Conservation (phyloP, 1,140 invertebrate genomes). For the Aphelenchoides fujianensis region DNA sequence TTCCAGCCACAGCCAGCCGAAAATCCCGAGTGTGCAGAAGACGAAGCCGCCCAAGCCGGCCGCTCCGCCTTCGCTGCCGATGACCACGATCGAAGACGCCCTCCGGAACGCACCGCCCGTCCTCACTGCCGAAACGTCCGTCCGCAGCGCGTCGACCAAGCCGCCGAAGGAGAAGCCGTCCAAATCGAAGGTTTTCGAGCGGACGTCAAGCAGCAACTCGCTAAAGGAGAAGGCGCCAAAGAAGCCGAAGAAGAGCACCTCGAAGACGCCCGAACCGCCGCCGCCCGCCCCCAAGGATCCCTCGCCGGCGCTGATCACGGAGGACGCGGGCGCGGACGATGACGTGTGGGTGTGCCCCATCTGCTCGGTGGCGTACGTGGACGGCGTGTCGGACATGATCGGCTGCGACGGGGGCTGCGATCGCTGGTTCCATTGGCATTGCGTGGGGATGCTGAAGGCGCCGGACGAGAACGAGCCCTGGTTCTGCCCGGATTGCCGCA, state of each 20-base stretch:
- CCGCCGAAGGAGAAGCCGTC: too few relatives aligned
- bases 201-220: slow-evolving; percentile 21
- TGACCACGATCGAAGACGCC: too few relatives aligned
- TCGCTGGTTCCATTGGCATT: slow-evolving; percentile 51
- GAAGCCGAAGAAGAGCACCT: slow-evolving; percentile 1
- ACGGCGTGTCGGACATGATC: slow-evolving; percentile 51
- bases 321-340: slow-evolving; percentile 23
- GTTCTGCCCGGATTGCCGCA: slow-evolving; percentile 39
- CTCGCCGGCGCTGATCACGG: not conserved
- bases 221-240: too few relatives aligned
- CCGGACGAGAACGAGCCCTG: slow-evolving; percentile 44
- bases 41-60: too few relatives aligned
- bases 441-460: slow-evolving; percentile 43
- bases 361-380: slow-evolving; percentile 49
- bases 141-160: too few relatives aligned
- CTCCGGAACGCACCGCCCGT: too few relatives aligned
- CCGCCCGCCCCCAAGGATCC: not conserved
- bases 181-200: slow-evolving; percentile 17
- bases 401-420: slow-evolving; percentile 50
- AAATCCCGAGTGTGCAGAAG: too few relatives aligned
- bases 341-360: slow-evolving; percentile 52
- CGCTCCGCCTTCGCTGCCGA: too few relatives aligned
- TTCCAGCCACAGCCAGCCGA: too few relatives aligned
- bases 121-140: too few relatives aligned
- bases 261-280: not conserved